Evolutionary conservation across 2,888 invertebrate species (phyloP).

Genomic region (Tridacna gigas): DNA sequence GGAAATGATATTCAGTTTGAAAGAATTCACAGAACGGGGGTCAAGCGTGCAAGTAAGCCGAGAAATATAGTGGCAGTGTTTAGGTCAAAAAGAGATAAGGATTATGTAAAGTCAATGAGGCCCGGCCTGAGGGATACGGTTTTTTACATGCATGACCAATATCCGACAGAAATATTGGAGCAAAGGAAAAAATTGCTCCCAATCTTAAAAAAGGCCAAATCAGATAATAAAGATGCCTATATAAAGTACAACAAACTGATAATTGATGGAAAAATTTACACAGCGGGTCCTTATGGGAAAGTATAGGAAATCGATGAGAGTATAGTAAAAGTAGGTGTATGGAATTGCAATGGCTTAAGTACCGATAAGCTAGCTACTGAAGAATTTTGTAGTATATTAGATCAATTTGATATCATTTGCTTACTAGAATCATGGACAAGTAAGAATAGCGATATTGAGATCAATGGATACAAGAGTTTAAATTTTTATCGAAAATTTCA

Average conservation of each 20-base stretch:
- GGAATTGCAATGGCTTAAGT: constrained; percentile 32
- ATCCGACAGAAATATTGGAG: constrained; percentile 18
- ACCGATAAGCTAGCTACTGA: neutral
- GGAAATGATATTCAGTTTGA: neutral
- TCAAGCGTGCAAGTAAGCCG: neutral
- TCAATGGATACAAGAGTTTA: no score
- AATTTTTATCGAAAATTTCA: no score
- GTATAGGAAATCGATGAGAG: constrained; percentile 17
- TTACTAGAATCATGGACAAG: no score
- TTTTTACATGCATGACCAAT: constrained; percentile 32
- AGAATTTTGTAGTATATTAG: neutral
- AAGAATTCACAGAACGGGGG: neutral
- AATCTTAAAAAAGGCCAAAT: constrained; percentile 18
- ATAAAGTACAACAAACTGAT: constrained; percentile 37
- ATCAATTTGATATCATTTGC: no score
- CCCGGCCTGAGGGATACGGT: neutral
- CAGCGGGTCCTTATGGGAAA: constrained; percentile 26
- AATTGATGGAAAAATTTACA: constrained; percentile 19
- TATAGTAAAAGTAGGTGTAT: constrained; percentile 15
- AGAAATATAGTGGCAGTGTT: constrained; percentile 24
- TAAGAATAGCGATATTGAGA: no score
- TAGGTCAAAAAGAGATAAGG: neutral
- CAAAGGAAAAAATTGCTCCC: constrained; percentile 17
- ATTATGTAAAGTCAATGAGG: constrained; percentile 4
- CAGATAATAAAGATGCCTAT: constrained; percentile 20